Evolutionary conservation across 2,113 vertebrate genomes (phyloP), one percentile per base, ranked within the genome.

Genomic region (Eurystomus gularis): DNA sequence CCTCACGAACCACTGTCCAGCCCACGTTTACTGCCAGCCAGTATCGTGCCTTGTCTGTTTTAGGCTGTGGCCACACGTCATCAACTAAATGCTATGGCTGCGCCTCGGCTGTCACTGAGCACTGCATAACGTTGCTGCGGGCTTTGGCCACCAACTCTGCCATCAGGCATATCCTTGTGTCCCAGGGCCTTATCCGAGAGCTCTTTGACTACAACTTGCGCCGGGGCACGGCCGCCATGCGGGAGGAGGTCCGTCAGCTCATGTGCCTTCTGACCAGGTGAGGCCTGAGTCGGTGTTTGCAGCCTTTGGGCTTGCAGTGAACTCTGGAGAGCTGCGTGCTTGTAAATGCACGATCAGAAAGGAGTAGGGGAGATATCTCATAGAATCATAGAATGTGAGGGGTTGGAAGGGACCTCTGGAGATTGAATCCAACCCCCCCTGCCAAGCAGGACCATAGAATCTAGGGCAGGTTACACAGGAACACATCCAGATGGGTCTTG

Each of bases 191-290:
- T 12, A 99, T 99, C 96, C 98, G 99, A 9, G 99, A 99, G 95
- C 98, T 99, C 71, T 99, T 99, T 25, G 99, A 99, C 88, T 99
- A 99, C 92, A 99, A 99, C 93, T 97, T 99, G 94, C 98, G 99
- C 3, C 97, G 99, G 0, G 99, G 99, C 5, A 99, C 99, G 0
- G 99, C 99, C 28, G 81, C 98, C 40, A 99, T 99, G 99, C 97
- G 99, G 21, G 99, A 99, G 88, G 99, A 99, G 77, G 99, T 99
- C 94, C 98, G 99, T 23, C 99, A 99, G 96, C 98, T 99, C 85
- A 98, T 99, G 98, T 99, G 99, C 97, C 99, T 99, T n/a, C 99
- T 99, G 7, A 99, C 99, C 92, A 99, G 99, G 99, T 99, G 90
- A 86, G 91, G 7, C 44, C 48, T 29, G 68, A 31, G 4, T 17